Evolutionary conservation across 2,888 invertebrate genomes (phyloP), one percentile per base, ranked within the genome.

Genomic region (Leucophenga maculata): DNA sequence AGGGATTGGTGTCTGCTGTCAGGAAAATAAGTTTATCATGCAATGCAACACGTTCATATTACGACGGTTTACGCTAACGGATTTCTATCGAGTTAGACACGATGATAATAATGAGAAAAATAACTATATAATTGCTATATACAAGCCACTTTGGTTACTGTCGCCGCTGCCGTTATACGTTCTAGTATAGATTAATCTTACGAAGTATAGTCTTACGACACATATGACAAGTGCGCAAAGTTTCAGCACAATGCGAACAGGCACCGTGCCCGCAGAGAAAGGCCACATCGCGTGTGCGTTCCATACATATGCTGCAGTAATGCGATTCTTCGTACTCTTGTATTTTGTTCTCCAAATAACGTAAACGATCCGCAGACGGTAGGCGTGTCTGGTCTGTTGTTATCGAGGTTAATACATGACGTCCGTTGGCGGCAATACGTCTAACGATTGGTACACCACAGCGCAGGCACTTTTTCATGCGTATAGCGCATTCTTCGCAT

Each of bases 191-290:
- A 78, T 89, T 89, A 46, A 89, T 89, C 75, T 89, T 89, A 73
- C 88, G 88, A 57, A 86, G 78, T 78, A 89, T 89, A 60, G 88
- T 88, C 78, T 89, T 89, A 67, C 89, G 86, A 74, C 89, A 89
- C 95, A 96, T 96, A 89, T 96, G 96, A 89, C 96, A 96, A 20
- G 92, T 94, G 83, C 93, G 92, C 46, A 96, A 89, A 0, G 95
- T 94, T 74, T 93, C 93, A 0, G 95, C 94, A 86, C 96, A 96
- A 77, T 92, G 91, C 67, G 93, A 92, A 87, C 96, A 96, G 14
- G 95, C 94, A 22, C 94, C 93, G 83, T 96, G 96, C 1, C 96
- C 96, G 83, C 96, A 96, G n/a, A 95, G 90, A 86, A 96, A 96
- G 22, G 94, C 95, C 20, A 95, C 93, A 83, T 95, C 94, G 48